phyloP scores from a whole-genome alignment of 1,140 invertebrate species.

The Drosophila asahinai region DNA sequence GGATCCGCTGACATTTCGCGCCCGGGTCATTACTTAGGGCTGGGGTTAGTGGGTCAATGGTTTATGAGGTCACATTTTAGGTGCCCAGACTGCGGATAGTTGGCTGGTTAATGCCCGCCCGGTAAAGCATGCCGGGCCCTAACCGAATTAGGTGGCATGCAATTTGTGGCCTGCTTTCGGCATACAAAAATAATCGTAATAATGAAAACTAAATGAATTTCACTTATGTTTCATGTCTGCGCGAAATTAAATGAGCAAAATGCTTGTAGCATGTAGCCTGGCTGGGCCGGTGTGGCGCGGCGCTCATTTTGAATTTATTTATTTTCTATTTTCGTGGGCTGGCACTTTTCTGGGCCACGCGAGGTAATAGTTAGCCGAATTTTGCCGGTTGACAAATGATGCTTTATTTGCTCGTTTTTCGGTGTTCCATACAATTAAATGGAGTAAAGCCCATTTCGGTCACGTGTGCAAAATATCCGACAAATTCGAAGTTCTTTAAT shows the following conservation, averaged over 20 bases:
- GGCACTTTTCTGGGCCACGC: conserved; percentile 69
- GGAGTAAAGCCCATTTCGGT: conserved; percentile 48
- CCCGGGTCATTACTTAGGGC: conserved; percentile 75
- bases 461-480: conserved; percentile 59
- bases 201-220: conserved; percentile 82
- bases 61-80: conserved; percentile 71
- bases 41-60: conserved; percentile 81
- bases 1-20: conserved; percentile 75
- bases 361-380: conserved; percentile 65
- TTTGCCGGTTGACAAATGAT: conserved; percentile 67
- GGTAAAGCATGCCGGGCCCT: conserved; percentile 40
- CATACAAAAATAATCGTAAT: conserved; percentile 53
- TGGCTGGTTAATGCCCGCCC: conserved; percentile 54
- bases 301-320: conserved; percentile 53
- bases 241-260: conserved; percentile 78
- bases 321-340: conserved; percentile 65
- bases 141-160: conserved; percentile 73
- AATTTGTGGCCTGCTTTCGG: conserved; percentile 64
- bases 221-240: conserved; percentile 78
- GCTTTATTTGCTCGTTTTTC: conserved; percentile 57
- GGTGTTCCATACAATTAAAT: conserved; percentile 68
- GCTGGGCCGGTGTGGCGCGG: background rate
- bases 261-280: conserved; percentile 70
- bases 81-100: conserved; percentile 28
- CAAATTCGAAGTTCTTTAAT: conserved; percentile 24